Conservation (phyloP, 2,113 vertebrate species). For the Hipposideros armiger region DNA sequence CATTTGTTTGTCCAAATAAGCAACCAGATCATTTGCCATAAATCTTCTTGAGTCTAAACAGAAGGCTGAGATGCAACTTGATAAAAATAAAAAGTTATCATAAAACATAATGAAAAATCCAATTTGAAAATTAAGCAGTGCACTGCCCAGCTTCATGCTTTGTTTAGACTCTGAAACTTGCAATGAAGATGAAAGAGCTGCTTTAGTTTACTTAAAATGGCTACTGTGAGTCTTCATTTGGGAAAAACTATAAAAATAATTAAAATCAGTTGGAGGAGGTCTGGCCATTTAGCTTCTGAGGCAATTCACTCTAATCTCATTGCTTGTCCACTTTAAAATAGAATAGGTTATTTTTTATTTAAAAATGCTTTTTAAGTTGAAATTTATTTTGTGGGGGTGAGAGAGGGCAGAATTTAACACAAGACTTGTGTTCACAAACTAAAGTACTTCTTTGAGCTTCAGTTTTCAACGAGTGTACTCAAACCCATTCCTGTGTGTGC, state of each 20-base stretch:
- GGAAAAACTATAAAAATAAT: conserved; percentile 70
- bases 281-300: conserved; percentile 43
- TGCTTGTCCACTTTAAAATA: conserved; percentile 41
- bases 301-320: conserved; percentile 38
- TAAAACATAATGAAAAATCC: conserved; percentile 83
- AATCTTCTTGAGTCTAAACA: conserved; percentile 85
- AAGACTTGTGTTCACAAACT: background rate
- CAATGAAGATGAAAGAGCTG: conserved; percentile 79
- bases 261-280: conserved; percentile 64
- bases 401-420: background rate
- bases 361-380: conserved; percentile 47
- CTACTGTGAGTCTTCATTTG: conserved; percentile 63
- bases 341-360: conserved; percentile 63
- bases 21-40: conserved; percentile 85
- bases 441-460: conserved; percentile 16
- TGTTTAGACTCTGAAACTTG: conserved; percentile 77
- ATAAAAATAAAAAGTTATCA: conserved; percentile 84
- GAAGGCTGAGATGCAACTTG: conserved; percentile 83
- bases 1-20: conserved; percentile 88
- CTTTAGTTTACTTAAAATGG: conserved; percentile 65
- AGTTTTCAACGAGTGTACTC: background rate
- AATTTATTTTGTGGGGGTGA: conserved; percentile 46
- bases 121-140: conserved; percentile 86
- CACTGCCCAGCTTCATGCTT: conserved; percentile 76
- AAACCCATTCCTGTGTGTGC: background rate